Base-by-base conservation (phyloP, 2,797 vertebrate species). In the Typhlichthys subterraneus region DNA sequence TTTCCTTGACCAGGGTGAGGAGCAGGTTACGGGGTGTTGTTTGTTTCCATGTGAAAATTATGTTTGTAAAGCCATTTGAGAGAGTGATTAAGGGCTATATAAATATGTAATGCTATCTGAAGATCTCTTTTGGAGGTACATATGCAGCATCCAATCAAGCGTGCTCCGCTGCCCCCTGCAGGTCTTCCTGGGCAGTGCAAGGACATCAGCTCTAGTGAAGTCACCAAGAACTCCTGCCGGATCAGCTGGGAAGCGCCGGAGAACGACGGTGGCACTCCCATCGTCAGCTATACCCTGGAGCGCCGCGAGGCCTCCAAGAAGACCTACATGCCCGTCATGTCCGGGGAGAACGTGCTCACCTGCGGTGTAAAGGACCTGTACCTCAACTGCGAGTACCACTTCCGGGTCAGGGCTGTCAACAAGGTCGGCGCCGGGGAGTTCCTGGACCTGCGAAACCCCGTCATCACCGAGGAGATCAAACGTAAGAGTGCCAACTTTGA, bases 401-500 rank as follows among this genome's bases (percentile, higher is more conserved):
- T 99, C 91, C 95, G 97, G 80, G 96, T 99, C 59, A 97, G 95
- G 85, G 97, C 98, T n/a, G 91, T 98, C 80, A 99, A 99, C 92
- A 94, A 95, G 85, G 95, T 99, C 23, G 98, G 98, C 65, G 93
- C 95, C 42, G 98, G 98, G 56, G 91, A 94, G 80, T 96, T 95
- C 72, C 84, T 97, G 88, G 97, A 96, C 77, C 89, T 98, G 46
- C 95, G 94, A 70, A 97, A 95, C 76, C 94, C 97, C 0, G 89
- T 99, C 66, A 93, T 96, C 85, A 95, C 88, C 38, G 94, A 99
- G 87, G 98, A 99, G 84, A 85, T 95, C 53, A 99, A 98, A 82
- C 94, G 98, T 99, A 91, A 94, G 96, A 75, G 15, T 17, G 55
- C 5, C 42, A 4, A 9, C 3, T 49, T 51, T 19, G 9, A 48